Conservation (phyloP, 2,888 invertebrate species). For the Entomobrya multifasciata region DNA sequence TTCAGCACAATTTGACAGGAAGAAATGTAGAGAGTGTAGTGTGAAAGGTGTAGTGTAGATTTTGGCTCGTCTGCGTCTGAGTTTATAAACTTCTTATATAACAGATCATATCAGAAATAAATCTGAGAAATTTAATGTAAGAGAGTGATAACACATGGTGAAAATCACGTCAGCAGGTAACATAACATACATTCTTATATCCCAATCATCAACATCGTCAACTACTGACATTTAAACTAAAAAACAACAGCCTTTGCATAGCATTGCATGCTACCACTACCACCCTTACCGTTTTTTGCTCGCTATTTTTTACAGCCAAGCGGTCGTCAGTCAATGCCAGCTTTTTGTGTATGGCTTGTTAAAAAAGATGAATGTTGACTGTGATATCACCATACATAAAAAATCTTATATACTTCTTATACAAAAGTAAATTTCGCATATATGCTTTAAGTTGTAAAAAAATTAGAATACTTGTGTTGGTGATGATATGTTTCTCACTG, state of each 20-base stretch:
- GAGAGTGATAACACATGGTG: background rate
- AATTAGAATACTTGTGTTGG: slow-evolving; percentile 16
- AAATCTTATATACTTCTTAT: background rate
- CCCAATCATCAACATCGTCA: slow-evolving; percentile 34
- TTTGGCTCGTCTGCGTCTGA: slow-evolving; percentile 6
- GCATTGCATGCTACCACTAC: too few species aligned
- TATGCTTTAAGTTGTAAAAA: too few species aligned
- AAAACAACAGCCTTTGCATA: slow-evolving; percentile 39
- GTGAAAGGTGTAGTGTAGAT: slow-evolving; percentile 7
- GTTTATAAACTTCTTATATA: slow-evolving; percentile 17
- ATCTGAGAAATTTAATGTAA: too few species aligned
- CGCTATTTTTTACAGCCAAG: background rate
- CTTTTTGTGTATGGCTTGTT: slow-evolving; percentile 22
- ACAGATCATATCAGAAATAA: background rate
- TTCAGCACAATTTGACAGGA: slow-evolving; percentile 69
- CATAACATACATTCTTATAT: slow-evolving; percentile 25
- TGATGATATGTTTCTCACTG: too few species aligned
- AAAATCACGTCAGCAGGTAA: slow-evolving; percentile 62
- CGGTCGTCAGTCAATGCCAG: slow-evolving; percentile 59
- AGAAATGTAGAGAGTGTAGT: too few species aligned
- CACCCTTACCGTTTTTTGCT: background rate
- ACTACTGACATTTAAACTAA: slow-evolving; percentile 1
- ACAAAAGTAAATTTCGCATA: too few species aligned
- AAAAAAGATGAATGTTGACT: slow-evolving; percentile 43
- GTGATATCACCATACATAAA: background rate